Evolutionary conservation across 2,888 invertebrate species (phyloP).

Genomic region (Hoplodrina ambigua): DNA sequence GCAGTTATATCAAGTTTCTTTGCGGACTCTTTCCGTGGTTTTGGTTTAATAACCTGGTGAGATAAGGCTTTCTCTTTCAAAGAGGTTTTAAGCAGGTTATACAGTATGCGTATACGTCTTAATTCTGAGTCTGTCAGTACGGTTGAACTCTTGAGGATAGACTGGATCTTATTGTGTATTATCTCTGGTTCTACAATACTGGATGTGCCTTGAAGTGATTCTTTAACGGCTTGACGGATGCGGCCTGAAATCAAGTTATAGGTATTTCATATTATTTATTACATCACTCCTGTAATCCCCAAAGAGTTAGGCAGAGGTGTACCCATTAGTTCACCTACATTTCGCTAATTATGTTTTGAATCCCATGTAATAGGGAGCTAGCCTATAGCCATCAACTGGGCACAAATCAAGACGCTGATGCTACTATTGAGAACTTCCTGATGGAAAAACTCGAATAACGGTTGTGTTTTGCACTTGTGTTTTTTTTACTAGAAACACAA

Average conservation of each 20-base stretch:
- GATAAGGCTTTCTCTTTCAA: slow-evolving; percentile 45
- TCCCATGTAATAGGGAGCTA: no score
- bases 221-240: slow-evolving; percentile 77
- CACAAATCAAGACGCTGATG: no score
- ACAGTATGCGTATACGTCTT: slow-evolving; percentile 80
- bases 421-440: no score
- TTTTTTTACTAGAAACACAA: no score
- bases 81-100: slow-evolving; percentile 81
- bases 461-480: no score
- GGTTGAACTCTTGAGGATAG: slow-evolving; percentile 69
- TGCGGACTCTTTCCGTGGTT: slow-evolving; percentile 8
- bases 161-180: slow-evolving; percentile 79
- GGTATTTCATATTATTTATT: not conserved
- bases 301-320: no score
- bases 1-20: slow-evolving; percentile 24
- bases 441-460: no score
- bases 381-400: no score
- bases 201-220: slow-evolving; percentile 77
- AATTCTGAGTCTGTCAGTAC: slow-evolving; percentile 76
- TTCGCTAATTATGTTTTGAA: no score
- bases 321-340: no score
- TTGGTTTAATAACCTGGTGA: slow-evolving; percentile 43
- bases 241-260: slow-evolving; percentile 73
- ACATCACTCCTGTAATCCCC: no score
- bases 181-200: slow-evolving; percentile 77